Evolutionary conservation across 2,888 invertebrate genomes (phyloP), one percentile per base, ranked within the genome.

Genomic region (Netelia inedita): DNA sequence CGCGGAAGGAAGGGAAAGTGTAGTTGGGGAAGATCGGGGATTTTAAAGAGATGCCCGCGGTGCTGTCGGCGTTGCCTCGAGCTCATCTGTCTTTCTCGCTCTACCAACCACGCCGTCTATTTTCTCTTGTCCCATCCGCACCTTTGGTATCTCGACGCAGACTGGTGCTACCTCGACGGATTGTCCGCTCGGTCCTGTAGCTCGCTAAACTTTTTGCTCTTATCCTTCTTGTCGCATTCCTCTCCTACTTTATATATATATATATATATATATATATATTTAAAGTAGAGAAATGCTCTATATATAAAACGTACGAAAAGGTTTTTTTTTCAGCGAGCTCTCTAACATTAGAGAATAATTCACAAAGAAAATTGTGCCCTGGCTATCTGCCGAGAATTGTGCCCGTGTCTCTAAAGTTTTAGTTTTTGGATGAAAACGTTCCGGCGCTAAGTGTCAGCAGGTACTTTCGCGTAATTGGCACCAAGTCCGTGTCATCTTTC

Each of bases 41-140:
- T 84, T 81, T 84, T 55, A 68, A 81, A 85, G 76, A 81, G 79
- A 83, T 66, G 66, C 81, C 6, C 68, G 55, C 73, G 78, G 43
- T 59, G 72, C 76, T 80, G 43, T 16, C 9, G 63, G 23, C 65
- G 66, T 68, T 43, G 68, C 73, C 75, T 78, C 80, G 72, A 72
- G 72, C 83, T 83, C 76, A 80, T 85, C 72, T 81, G 35, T 35
- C 35, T 35, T 6, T 35, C 35, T 35, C 35, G 35, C 74, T 55
- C 71, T 57, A 57, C 65, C 50, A 53, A 76, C 50, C 74, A 46
- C 71, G 28, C 53, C 41, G 41, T 69, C 69, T 63, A 28, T 66
- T 72, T 59, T 72, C 50, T 53, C 79, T 72, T 43, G 75, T 85
- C 79, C 79, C 79, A 79, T 82, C 75, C 79, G 59, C 46, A 55